Conservation (phyloP, 2,888 invertebrate species). For the Thereva unica region DNA sequence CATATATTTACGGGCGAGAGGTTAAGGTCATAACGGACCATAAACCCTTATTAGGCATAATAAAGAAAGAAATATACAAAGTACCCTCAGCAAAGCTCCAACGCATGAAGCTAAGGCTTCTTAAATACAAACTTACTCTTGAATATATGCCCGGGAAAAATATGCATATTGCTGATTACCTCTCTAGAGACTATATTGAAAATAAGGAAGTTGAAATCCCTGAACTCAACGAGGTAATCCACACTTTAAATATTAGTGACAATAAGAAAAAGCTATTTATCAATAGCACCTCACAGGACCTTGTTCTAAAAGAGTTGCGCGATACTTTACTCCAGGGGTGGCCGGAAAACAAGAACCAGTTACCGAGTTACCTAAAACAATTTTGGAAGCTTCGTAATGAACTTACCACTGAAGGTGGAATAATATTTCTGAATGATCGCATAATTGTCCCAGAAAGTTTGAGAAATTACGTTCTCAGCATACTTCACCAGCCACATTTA, state of each 20-base stretch:
- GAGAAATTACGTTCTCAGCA: constrained; percentile 39
- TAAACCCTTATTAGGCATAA: constrained; percentile 39
- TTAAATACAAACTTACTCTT: constrained; percentile 39
- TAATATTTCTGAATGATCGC: constrained; percentile 44
- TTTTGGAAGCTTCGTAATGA: constrained; percentile 43
- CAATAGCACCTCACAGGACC: background rate
- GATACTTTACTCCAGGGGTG: constrained; percentile 35
- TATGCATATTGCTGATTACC: constrained; percentile 55
- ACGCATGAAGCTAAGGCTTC: constrained; percentile 40
- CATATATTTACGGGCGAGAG: constrained; percentile 39
- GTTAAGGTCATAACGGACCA: constrained; percentile 39
- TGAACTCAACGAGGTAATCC: constrained; percentile 32
- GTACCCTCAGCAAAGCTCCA: constrained; percentile 38
- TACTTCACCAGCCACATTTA: constrained; percentile 44
- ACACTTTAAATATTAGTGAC: constrained; percentile 25
- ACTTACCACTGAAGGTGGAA: constrained; percentile 39
- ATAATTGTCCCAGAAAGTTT: constrained; percentile 43
- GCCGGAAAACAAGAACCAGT: constrained; percentile 34
- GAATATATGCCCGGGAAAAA: constrained; percentile 41
- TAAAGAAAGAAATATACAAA: constrained; percentile 39
- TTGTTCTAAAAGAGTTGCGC: background rate
- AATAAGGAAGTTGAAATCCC: background rate
- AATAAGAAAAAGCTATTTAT: background rate
- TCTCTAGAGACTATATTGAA: constrained; percentile 55
- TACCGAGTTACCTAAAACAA: constrained; percentile 32